These are phyloP conservation scores for Lepus timidus DNA, from an alignment of 2,113 vertebrate genomes.

Conservation along the genomic window DNA sequence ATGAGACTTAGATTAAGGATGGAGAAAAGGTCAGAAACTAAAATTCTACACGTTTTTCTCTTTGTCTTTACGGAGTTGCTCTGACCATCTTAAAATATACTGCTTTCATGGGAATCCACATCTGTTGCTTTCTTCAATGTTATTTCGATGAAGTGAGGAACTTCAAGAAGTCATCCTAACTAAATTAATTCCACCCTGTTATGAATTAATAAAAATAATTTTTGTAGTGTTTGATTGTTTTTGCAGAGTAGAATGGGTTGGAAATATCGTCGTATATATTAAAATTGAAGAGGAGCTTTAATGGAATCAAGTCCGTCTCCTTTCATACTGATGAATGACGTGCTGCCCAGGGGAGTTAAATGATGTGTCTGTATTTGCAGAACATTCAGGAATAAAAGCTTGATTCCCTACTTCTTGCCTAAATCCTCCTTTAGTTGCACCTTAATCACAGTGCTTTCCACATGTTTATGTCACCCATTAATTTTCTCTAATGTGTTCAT, in stretches of 20 bases:
- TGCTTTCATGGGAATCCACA: not conserved
- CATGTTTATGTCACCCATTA: not conserved
- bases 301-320: not conserved
- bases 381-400: not conserved
- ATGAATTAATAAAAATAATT: not conserved
- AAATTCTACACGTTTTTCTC: not conserved
- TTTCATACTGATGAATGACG: not conserved
- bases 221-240: not conserved
- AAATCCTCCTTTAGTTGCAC: not conserved
- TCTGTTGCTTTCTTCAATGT: not conserved
- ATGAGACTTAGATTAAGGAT: not conserved
- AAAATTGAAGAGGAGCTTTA: not conserved
- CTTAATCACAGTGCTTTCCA: not conserved
- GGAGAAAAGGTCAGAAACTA: not conserved
- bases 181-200: not conserved
- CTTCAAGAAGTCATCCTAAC: not conserved
- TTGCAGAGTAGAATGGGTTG: not conserved
- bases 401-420: not conserved
- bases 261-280: not conserved
- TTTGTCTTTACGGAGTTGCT: not conserved
- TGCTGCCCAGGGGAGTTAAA: not conserved
- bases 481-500: not conserved
- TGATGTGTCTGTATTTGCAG: not conserved
- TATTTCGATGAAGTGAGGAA: not conserved
- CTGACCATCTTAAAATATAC: not conserved